Evolutionary conservation across 2,113 vertebrate species (phyloP).

Genomic region (Pampusana beccarii): DNA sequence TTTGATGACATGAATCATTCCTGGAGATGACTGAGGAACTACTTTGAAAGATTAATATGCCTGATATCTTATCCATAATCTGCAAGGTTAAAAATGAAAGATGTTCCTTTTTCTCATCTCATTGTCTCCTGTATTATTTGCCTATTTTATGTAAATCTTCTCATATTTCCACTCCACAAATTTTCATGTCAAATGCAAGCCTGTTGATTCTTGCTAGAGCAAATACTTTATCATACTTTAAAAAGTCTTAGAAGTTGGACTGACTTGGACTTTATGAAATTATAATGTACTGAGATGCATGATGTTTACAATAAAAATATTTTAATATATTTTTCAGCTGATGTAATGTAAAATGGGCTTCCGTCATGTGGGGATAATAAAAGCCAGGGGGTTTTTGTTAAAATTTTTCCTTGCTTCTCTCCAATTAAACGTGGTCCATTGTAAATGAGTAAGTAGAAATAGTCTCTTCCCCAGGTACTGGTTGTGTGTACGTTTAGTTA

Average conservation of each 20-base stretch:
- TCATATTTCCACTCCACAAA: neutral
- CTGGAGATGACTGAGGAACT: neutral
- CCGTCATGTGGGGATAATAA: neutral
- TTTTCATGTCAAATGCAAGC: neutral
- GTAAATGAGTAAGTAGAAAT: neutral
- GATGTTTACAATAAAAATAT: neutral
- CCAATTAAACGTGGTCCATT: neutral
- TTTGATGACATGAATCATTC: neutral
- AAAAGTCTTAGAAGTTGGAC: neutral
- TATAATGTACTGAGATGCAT: neutral
- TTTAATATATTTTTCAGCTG: neutral
- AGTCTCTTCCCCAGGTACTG: accelerated
- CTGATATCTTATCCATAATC: neutral
- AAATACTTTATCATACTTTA: neutral
- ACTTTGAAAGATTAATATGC: neutral
- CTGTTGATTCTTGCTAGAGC: neutral
- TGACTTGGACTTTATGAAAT: neutral
- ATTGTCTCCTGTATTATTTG: neutral
- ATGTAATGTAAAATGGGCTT: neutral
- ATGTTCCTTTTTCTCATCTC: neutral
- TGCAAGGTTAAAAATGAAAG: conserved; percentile 6
- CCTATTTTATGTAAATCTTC: neutral
- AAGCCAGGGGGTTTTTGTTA: neutral
- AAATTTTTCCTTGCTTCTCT: neutral
- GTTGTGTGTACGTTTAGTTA: neutral